A percentile compares a stretch with the other conserved stretches of the same genome.
Evolutionary conservation across 2,888 invertebrate genomes (phyloP).

Genomic region (Stegana nigrithorax): DNA sequence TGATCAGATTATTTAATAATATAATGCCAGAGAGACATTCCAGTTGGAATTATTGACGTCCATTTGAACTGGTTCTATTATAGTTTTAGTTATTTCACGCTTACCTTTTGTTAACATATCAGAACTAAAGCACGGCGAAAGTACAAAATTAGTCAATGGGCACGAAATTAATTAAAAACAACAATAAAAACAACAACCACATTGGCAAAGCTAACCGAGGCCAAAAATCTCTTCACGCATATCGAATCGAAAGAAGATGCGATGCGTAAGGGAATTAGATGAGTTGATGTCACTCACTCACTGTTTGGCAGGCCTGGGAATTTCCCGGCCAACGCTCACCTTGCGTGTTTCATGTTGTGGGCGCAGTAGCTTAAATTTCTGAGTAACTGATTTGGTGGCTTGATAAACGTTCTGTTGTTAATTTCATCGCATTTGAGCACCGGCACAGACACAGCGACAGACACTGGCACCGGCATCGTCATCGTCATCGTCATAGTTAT

Average conservation of each 20-base stretch:
- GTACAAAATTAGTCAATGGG: too few species aligned
- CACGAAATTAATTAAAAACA: background rate
- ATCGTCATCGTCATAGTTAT: conserved; percentile 32
- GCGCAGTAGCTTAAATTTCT: conserved; percentile 27
- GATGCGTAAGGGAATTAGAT: conserved; percentile 28
- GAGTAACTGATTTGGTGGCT: conserved; percentile 25
- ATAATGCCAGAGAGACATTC: too few species aligned
- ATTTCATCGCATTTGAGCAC: conserved; percentile 27
- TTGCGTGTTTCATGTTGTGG: conserved; percentile 17
- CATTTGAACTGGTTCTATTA: too few species aligned
- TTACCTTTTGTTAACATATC: too few species aligned
- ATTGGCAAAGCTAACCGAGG: background rate
- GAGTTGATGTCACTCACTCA: conserved; percentile 22
- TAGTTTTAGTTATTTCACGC: too few species aligned
- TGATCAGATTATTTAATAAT: too few species aligned
- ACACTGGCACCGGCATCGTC: conserved; percentile 20
- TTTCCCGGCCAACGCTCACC: background rate
- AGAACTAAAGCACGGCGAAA: too few species aligned
- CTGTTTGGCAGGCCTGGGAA: conserved; percentile 26
- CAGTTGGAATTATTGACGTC: too few species aligned
- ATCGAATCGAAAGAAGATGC: background rate
- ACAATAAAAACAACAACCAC: background rate
- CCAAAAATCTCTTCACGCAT: background rate
- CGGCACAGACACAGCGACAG: conserved; percentile 35
- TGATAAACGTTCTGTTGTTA: conserved; percentile 52